These are phyloP conservation scores for Agraylea sexmaculata DNA, from an alignment of 1,140 invertebrate species.

Conservation along the genomic window DNA sequence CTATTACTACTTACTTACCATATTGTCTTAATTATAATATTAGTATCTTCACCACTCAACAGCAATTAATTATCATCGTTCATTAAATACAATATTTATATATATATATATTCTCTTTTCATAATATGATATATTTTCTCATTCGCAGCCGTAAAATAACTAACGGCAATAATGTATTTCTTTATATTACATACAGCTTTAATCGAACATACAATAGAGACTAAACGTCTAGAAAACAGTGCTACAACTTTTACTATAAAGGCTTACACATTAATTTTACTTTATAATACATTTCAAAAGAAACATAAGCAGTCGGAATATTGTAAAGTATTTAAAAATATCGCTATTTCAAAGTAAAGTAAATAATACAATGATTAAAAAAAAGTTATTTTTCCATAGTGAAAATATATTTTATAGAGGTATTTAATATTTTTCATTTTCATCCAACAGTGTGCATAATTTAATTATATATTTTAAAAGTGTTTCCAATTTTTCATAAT, in stretches of 20 bases:
- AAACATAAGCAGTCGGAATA: constrained; percentile 20
- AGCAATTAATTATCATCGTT: too few species aligned
- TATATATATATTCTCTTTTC: constrained; percentile 9
- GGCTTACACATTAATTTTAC: constrained; percentile 17
- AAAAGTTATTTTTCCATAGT: constrained; percentile 12
- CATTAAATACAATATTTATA: too few species aligned
- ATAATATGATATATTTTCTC: constrained; percentile 14
- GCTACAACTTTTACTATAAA: constrained; percentile 16
- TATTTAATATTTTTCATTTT: background rate
- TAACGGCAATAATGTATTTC: constrained; percentile 9
- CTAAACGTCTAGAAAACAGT: constrained; percentile 20
- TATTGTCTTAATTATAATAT: constrained; percentile 23
- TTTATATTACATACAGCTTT: constrained; percentile 14
- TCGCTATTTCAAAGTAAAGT: too few species aligned
- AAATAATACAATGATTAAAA: too few species aligned
- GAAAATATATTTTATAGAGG: background rate
- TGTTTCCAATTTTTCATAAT: background rate
- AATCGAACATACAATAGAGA: constrained; percentile 11
- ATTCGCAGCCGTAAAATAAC: constrained; percentile 1
- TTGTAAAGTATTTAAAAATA: constrained; percentile 12
- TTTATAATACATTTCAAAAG: constrained; percentile 21
- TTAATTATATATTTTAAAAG: background rate
- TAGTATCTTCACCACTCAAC: too few species aligned
- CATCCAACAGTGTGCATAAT: constrained; percentile 1
- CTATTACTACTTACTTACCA: constrained; percentile 21